Evolutionary conservation across 2,113 vertebrate genomes (phyloP).

Genomic region (Neogobius melanostomus): DNA sequence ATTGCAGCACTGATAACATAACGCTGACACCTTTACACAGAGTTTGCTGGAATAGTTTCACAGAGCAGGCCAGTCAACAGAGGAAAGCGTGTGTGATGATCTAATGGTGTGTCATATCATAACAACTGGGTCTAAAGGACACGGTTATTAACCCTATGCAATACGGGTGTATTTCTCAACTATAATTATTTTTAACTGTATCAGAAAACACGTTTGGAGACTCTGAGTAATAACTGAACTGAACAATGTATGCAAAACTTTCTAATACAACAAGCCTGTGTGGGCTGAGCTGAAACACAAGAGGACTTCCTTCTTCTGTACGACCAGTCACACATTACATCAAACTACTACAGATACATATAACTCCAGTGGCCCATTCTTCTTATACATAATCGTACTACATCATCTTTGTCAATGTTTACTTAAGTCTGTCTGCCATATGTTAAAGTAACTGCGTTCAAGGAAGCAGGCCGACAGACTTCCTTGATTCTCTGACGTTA

Average conservation of each 20-base stretch:
- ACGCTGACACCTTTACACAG: no score
- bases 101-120: no score
- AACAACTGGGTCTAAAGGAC: no score
- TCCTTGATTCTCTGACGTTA: neutral
- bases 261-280: neutral
- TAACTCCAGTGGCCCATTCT: neutral
- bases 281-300: neutral
- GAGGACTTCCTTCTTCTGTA: constrained; percentile 38
- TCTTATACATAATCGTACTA: neutral
- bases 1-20: no score
- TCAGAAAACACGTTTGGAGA: neutral
- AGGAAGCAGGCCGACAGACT: neutral
- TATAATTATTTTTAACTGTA: neutral
- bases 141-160: no score
- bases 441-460: constrained; percentile 6
- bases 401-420: constrained; percentile 28
- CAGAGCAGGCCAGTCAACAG: no score
- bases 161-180: neutral
- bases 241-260: neutral
- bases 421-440: constrained; percentile 43
- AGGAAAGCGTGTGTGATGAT: no score
- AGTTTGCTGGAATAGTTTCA: no score
- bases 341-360: neutral
- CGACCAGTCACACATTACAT: no score
- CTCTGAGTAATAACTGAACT: neutral